Conservation (phyloP, 92 coral and sea anemone genomes). For the Virgularia gustaviana region DNA sequence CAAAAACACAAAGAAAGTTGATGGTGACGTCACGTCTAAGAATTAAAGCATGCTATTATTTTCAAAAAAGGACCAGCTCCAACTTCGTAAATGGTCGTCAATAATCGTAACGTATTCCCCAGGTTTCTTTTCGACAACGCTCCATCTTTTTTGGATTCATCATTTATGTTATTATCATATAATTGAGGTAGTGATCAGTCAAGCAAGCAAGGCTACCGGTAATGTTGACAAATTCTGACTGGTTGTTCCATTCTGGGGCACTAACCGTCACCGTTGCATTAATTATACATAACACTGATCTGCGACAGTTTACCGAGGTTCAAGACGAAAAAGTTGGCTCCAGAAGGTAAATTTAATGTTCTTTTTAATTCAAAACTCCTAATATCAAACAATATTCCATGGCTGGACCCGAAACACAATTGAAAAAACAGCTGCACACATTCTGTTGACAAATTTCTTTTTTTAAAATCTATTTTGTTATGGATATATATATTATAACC, state of each 20-base stretch:
- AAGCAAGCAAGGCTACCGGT: constrained; percentile 19
- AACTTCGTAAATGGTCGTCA: too few relatives aligned
- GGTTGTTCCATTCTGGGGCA: constrained; percentile 19
- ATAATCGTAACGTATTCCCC: too few relatives aligned
- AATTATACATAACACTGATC: constrained; percentile 24
- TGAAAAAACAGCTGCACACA: too few relatives aligned
- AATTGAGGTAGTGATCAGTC: background rate
- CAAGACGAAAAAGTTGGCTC: background rate
- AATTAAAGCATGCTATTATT: too few relatives aligned
- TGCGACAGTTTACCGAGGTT: constrained; percentile 3
- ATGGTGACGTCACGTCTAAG: too few relatives aligned
- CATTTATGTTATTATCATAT: background rate
- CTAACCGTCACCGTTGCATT: constrained; percentile 8
- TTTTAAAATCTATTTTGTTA: background rate
- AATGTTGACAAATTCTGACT: background rate
- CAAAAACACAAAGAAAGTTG: too few relatives aligned
- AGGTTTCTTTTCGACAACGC: too few relatives aligned
- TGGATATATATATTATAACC: too few relatives aligned
- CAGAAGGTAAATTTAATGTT: constrained; percentile 16
- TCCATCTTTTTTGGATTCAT: too few relatives aligned
- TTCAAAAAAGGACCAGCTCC: too few relatives aligned
- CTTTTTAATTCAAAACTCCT: background rate
- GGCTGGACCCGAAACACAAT: too few relatives aligned
- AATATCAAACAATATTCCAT: background rate
- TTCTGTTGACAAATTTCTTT: too few relatives aligned